Percentiles rank a stretch among this genome's conserved stretches.
Evolutionary conservation across 2,888 invertebrate genomes (phyloP).

Genomic region (Watsonalla cultraria): DNA sequence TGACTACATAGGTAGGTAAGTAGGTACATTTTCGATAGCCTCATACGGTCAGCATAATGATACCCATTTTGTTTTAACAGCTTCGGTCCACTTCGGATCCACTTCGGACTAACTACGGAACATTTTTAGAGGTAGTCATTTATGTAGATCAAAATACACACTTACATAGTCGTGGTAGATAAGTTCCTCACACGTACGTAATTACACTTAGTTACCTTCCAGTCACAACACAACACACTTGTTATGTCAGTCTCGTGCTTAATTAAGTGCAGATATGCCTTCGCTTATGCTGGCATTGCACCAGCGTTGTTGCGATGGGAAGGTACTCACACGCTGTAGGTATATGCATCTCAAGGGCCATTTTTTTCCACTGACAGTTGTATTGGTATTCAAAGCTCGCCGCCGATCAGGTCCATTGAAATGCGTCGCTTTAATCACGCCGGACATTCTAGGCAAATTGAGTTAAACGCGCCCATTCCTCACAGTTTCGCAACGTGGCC

Average conservation of each 20-base stretch:
- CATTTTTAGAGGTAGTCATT: no score
- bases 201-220: neutral
- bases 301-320: neutral
- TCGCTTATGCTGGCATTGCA: constrained; percentile 4
- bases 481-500: constrained; percentile 25
- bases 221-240: constrained; percentile 3
- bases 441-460: constrained; percentile 30
- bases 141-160: no score
- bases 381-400: constrained; percentile 38
- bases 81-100: no score
- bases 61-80: no score
- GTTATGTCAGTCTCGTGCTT: constrained; percentile 6
- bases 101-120: no score
- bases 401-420: constrained; percentile 26
- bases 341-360: constrained; percentile 14
- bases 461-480: constrained; percentile 16
- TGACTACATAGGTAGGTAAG: no score
- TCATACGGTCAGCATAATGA: no score
- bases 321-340: constrained; percentile 7
- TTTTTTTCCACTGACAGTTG: constrained; percentile 21
- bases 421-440: constrained; percentile 23
- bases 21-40: no score
- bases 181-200: no score
- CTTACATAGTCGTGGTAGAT: no score
- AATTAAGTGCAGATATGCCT: constrained; percentile 10